These are phyloP conservation scores for Pteronura brasiliensis DNA, from an alignment of 2,113 vertebrate genomes.

Conservation along the genomic window DNA sequence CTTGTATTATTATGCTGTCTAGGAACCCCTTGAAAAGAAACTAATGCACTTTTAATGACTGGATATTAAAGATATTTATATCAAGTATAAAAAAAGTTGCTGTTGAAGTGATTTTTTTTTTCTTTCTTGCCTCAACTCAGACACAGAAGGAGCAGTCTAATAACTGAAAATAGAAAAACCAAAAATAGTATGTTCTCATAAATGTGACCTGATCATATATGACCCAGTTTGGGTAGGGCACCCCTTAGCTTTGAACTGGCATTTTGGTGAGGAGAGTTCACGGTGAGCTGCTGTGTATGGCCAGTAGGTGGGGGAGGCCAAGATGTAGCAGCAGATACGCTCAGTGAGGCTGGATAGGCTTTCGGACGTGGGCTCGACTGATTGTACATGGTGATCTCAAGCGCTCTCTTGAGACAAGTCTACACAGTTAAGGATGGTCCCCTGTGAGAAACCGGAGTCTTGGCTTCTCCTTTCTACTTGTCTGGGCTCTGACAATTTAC, in stretches of 20 bases:
- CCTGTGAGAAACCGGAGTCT: background rate
- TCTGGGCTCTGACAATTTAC: background rate
- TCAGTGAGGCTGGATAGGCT: background rate
- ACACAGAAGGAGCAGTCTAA: background rate
- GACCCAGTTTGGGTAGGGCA: background rate
- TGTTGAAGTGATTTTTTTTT: constrained; percentile 49
- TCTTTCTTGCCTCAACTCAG: constrained; percentile 32
- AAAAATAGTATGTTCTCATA: constrained; percentile 16
- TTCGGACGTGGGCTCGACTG: background rate
- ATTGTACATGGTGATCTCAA: background rate
- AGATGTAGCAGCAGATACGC: fast-evolving
- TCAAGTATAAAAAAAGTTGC: constrained; percentile 31
- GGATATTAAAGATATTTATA: constrained; percentile 62
- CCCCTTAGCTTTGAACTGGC: background rate
- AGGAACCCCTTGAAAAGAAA: constrained; percentile 41
- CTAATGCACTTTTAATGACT: constrained; percentile 58
- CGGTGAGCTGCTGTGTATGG: background rate
- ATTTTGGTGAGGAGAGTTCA: background rate
- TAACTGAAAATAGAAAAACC: constrained; percentile 44
- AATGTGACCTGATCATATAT: background rate
- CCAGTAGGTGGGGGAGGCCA: background rate
- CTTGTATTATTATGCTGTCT: constrained; percentile 55
- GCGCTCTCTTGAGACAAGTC: background rate
- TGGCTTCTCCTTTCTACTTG: background rate
- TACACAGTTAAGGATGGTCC: background rate